A percentile compares a stretch with the other conserved stretches of the same genome.
Evolutionary conservation across 2,797 vertebrate genomes (phyloP).

Genomic region (Karalla daura): DNA sequence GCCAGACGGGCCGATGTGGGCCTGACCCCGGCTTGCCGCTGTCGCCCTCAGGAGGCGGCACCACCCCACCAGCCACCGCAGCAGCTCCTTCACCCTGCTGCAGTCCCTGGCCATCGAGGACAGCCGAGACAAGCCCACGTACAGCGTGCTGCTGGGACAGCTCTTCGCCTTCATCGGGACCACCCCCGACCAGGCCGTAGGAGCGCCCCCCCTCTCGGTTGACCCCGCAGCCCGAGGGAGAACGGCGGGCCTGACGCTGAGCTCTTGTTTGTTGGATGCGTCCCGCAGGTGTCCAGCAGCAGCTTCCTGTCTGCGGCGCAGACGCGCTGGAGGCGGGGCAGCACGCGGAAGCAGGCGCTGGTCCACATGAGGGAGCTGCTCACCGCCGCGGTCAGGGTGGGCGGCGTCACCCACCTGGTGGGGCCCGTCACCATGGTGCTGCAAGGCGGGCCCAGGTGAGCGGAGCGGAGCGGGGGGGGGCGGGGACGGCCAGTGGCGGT

Average conservation of each 20-base stretch:
- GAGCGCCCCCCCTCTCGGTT: slow-evolving; percentile 58
- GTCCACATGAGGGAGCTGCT: slow-evolving; percentile 98
- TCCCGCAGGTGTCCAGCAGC: slow-evolving; percentile 94
- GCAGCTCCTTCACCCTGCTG: slow-evolving; percentile 96
- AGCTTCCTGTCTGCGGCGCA: slow-evolving; percentile 97
- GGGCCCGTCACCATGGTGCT: slow-evolving; percentile 98
- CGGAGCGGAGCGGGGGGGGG: not conserved
- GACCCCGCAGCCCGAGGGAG: no score
- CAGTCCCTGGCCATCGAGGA: slow-evolving; percentile 95
- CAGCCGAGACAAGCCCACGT: slow-evolving; percentile 94
- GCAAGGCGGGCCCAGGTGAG: slow-evolving; percentile 95
- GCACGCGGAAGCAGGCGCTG: slow-evolving; percentile 94
- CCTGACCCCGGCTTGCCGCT: no score
- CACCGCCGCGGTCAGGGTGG: slow-evolving; percentile 94
- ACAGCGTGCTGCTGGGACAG: slow-evolving; percentile 95
- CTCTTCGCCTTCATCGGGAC: slow-evolving; percentile 99
- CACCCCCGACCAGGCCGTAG: slow-evolving; percentile 94
- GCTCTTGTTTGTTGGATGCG: not conserved
- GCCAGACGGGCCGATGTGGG: no score
- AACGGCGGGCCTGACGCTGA: slow-evolving; percentile 17
- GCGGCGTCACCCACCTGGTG: slow-evolving; percentile 96
- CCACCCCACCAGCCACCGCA: slow-evolving; percentile 93
- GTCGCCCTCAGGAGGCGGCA: slow-evolving; percentile 90
- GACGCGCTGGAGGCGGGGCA: slow-evolving; percentile 96
- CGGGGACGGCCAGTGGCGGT: no score